Evolutionary conservation across 2,888 invertebrate genomes (phyloP).

Genomic region (Cheilosia impressa): DNA sequence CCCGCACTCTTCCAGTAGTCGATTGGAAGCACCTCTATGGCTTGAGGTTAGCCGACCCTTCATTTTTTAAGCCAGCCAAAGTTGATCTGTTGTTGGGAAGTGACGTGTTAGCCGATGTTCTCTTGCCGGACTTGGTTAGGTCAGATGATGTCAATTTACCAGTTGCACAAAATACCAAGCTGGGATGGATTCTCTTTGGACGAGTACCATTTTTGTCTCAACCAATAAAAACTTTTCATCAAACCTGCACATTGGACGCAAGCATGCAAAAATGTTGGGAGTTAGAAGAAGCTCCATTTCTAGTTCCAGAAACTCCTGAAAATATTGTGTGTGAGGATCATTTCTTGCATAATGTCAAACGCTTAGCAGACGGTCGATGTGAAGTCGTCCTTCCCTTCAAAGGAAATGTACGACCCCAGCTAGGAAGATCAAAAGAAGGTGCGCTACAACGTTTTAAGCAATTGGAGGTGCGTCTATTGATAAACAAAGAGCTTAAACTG

Average conservation of each 20-base stretch:
- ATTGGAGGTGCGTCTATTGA: constrained; percentile 4
- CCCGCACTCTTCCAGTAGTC: background rate
- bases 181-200: constrained; percentile 3
- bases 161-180: constrained; percentile 1
- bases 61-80: background rate
- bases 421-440: constrained; percentile 35
- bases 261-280: constrained; percentile 43
- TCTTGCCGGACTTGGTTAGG: background rate
- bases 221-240: background rate
- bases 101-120: background rate
- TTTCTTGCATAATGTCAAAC: constrained; percentile 5
- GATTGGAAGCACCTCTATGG: constrained; percentile 18
- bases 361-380: constrained; percentile 12
- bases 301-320: constrained; percentile 2
- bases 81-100: background rate
- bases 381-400: constrained; percentile 49
- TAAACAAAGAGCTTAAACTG: background rate
- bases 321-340: constrained; percentile 28
- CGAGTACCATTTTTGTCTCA: background rate
- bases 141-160: background rate
- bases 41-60: constrained; percentile 22
- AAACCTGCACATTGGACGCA: background rate
- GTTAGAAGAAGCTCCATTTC: constrained; percentile 29
- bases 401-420: background rate
- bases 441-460: constrained; percentile 8